Evolutionary conservation across 2,797 vertebrate species (phyloP).

Genomic region (Lacerta bilineata): DNA sequence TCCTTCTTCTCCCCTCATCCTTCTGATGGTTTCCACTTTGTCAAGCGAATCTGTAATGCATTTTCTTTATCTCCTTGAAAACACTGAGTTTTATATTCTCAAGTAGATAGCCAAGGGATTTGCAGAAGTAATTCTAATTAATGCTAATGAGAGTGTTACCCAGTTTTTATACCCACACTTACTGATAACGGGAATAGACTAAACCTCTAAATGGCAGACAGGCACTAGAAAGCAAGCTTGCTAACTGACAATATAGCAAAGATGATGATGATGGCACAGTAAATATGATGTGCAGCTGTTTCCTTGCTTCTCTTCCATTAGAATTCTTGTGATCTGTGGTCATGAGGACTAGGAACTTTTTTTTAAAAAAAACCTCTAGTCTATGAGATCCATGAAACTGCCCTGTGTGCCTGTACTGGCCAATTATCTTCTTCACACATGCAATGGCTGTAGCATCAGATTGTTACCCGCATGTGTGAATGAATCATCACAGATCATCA

Average conservation of each 20-base stretch:
- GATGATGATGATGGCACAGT: not conserved
- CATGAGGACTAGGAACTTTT: not conserved
- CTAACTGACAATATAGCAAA: not conserved
- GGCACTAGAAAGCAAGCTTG: not conserved
- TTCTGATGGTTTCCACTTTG: constrained; percentile 28
- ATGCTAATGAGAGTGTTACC: constrained; percentile 38
- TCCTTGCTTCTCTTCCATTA: not conserved
- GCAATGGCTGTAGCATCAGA: not conserved
- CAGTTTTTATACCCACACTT: constrained; percentile 27
- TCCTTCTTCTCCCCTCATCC: not conserved
- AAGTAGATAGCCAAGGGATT: constrained; percentile 24
- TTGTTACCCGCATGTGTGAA: not conserved
- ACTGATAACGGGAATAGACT: constrained; percentile 28
- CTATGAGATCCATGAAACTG: not conserved
- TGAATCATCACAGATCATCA: not conserved
- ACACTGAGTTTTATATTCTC: constrained; percentile 29
- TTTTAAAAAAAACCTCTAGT: not conserved
- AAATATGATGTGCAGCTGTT: not conserved
- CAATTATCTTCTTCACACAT: not conserved
- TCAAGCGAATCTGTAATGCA: constrained; percentile 39
- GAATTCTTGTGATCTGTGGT: not conserved
- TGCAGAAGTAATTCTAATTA: constrained; percentile 29
- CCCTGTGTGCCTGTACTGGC: not conserved
- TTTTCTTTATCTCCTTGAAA: constrained; percentile 37
- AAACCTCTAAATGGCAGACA: constrained; percentile 30